Conservation (phyloP, 2,113 vertebrate species). For the Probosciger aterrimus region DNA sequence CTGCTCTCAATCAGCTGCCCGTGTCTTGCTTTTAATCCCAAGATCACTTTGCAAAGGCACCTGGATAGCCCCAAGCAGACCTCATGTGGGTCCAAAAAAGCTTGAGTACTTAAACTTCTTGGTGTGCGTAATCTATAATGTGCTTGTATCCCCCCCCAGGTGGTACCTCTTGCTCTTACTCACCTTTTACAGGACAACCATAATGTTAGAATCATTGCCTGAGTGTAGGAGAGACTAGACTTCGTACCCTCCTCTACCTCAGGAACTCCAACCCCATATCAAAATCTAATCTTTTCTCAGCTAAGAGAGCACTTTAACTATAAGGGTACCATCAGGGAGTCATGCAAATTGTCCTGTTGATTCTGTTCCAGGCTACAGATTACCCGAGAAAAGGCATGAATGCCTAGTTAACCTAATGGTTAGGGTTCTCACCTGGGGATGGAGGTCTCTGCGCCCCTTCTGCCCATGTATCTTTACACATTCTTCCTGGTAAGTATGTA, state of each 20-base stretch:
- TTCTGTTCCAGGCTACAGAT: rapidly evolving
- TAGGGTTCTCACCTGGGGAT: neutral
- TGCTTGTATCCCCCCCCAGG: neutral
- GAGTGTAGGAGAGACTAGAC: neutral
- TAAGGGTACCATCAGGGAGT: neutral
- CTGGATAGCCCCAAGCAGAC: neutral
- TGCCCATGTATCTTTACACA: neutral
- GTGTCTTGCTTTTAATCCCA: neutral
- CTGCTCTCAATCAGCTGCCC: neutral
- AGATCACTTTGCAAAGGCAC: neutral
- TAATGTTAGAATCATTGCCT: neutral
- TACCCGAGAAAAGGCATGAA: neutral
- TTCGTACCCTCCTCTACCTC: neutral
- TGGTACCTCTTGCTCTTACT: neutral
- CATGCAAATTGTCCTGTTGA: neutral
- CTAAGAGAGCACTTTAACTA: neutral
- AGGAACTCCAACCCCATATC: neutral
- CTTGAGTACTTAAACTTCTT: neutral
- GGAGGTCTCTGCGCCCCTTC: neutral
- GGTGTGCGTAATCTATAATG: neutral
- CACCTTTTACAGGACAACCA: neutral
- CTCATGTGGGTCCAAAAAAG: neutral
- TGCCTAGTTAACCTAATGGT: neutral
- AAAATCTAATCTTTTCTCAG: neutral
- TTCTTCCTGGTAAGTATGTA: neutral